These are phyloP conservation scores for Tragelaphus oryx DNA, from an alignment of 2,797 vertebrate species.

Conservation along the genomic window DNA sequence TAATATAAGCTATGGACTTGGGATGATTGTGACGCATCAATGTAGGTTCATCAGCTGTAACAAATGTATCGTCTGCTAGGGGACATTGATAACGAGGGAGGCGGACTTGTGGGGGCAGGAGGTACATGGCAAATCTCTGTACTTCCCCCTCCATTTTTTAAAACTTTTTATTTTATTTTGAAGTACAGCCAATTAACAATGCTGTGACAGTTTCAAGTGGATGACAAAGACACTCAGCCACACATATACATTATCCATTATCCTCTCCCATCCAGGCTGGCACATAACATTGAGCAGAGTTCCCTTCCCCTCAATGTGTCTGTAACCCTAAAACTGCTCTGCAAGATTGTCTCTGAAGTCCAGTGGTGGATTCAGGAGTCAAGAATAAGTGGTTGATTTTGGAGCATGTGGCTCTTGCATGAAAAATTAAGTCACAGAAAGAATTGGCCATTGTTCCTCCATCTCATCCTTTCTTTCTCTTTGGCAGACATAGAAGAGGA, in stretches of 20 bases:
- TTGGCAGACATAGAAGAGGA: not conserved
- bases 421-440: not conserved
- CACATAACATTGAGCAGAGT: not conserved
- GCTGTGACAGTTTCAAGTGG: not conserved
- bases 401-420: not conserved
- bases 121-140: accelerated
- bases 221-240: not conserved
- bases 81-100: too few species aligned
- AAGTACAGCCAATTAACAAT: not conserved
- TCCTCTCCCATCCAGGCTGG: not conserved
- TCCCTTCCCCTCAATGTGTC: not conserved
- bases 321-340: not conserved
- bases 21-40: accelerated
- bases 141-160: not conserved
- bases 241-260: not conserved
- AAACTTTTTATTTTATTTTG: not conserved
- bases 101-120: accelerated
- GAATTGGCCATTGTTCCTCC: accelerated
- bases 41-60: not conserved
- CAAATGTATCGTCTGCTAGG: accelerated
- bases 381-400: not conserved
- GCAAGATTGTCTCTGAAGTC: not conserved
- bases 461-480: not conserved
- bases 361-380: not conserved
- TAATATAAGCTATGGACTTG: accelerated